phyloP scores from a whole-genome alignment of 2,888 invertebrate genomes.

The Luffia ferchaultella region DNA sequence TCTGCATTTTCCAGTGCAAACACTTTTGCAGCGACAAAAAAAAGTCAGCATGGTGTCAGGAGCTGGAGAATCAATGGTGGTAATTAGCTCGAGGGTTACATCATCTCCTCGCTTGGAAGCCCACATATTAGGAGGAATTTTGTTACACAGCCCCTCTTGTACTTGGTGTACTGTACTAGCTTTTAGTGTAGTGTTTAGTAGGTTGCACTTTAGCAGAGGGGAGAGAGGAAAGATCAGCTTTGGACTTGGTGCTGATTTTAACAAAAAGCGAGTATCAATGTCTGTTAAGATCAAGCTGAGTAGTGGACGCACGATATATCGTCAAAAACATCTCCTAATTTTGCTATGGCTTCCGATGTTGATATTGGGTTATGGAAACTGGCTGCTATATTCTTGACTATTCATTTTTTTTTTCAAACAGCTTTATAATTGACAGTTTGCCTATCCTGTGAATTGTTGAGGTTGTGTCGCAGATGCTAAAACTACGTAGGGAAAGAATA shows the following conservation, averaged over 20 bases:
- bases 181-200: neutral
- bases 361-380: neutral
- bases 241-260: neutral
- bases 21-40: neutral
- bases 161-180: neutral
- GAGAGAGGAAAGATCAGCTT: neutral
- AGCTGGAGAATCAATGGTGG: neutral
- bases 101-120: neutral
- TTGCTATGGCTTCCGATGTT: no score
- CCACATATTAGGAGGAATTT: neutral
- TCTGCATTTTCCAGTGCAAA: neutral
- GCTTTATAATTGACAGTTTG: neutral
- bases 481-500: slow-evolving; percentile 8
- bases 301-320: neutral
- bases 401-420: neutral
- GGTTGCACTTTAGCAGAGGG: neutral
- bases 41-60: neutral
- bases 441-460: neutral
- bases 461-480: slow-evolving; percentile 4
- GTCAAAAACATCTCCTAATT: neutral
- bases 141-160: neutral
- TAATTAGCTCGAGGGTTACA: neutral
- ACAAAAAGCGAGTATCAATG: neutral
- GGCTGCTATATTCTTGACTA: neutral
- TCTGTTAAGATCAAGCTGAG: neutral